Evolutionary conservation across 2,797 vertebrate genomes (phyloP), one percentile per base, ranked within the genome.

Genomic region (Poeciliopsis infans): DNA sequence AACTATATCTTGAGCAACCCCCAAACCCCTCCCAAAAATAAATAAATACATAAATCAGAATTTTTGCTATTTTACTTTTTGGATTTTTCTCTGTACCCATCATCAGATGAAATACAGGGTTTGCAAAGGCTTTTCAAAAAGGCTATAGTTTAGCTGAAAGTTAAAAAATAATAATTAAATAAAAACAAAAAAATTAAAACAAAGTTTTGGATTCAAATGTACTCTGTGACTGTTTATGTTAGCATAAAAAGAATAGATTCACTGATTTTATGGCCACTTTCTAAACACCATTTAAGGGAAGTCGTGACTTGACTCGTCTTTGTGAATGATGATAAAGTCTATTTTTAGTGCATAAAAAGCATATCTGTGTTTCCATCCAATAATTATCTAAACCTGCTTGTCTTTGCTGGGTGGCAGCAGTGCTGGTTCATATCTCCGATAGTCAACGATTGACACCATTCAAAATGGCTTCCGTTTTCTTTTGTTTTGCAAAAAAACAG

Each of bases 401-500:
- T 47, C 16, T 47, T 5, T 47, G 46, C 16, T 18, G 46, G 16
- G 16, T 18, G 16, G 16, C 16, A 49, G 5, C 47, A 0, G 5
- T 18, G 16, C 16, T 49, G 47, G 47, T 18, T 49, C 47, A 18
- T 18, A 18, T 49, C 47, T 49, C 46, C 16, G 18, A 18, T 16
- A 18, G 47, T 18, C 47, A 47, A 6, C 16, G 16, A 16, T 47
- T 47, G 47, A 5, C 18, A 16, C 13, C n/a, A 13, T 68, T 81
- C 41, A 4, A 74, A 49, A 49, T 49, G 47, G 16, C 47, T 49
- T 49, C 47, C 6, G 7, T 49, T 49, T 49, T 20, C 6, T 49
- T 49, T 51, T 78, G 70, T 69, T 43, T n/a, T 46, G n/a, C 5
- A 25, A 12, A 20, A 81, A 76, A 83, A 76, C 75, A 13, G 74